Base-by-base conservation (phyloP, 2,797 vertebrate species). In the Melanotaenia trifasciata region DNA sequence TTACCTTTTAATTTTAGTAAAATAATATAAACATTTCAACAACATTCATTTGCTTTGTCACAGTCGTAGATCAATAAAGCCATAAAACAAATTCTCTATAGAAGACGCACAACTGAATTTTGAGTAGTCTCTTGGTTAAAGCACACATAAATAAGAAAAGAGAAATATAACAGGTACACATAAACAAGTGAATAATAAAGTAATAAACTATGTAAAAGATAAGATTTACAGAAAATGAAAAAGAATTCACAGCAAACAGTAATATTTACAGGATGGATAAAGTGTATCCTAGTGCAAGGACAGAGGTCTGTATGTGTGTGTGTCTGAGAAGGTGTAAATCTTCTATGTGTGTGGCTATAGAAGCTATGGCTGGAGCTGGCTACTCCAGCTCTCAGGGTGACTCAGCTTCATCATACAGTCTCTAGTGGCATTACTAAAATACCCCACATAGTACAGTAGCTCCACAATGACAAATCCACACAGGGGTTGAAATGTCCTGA, bases 391-490 rank as follows among this genome's bases (percentile, higher is more conserved):
- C 64, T 66, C 62, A 74, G 73, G 20, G 72, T 87, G 82, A 92
- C 86, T 87, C 72, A 80, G 57, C 70, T 67, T 65, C 64, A 68
- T 78, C 26, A 66, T 57, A 77, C 57, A 69, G 28, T 78, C 32
- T 72, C 58, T 43, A 61, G 30, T 54, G 68, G 43, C 53, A 70
- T 78, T 70, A 67, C 54, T 70, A 64, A 61, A 79, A 88, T 81
- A 72, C 56, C 73, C 5, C 20, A 69, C 80, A 93, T 85, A 81
- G 70, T 81, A 67, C 60, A 72, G 81, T 56, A 79, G 64, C 75
- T 81, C 67, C 3, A 33, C 74, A 84, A 59, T 72, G 67, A 79
- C 58, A 72, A 67, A 78, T 53, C 72, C 64, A 63, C 50, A 62
- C 50, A 58, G 80, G 81, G 64, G 69, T 33, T 56, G 22, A 13